A percentile compares a stretch with the other conserved stretches of the same genome.
Conservation (phyloP, 2,797 vertebrate species). For the Adelosebastes latens region DNA sequence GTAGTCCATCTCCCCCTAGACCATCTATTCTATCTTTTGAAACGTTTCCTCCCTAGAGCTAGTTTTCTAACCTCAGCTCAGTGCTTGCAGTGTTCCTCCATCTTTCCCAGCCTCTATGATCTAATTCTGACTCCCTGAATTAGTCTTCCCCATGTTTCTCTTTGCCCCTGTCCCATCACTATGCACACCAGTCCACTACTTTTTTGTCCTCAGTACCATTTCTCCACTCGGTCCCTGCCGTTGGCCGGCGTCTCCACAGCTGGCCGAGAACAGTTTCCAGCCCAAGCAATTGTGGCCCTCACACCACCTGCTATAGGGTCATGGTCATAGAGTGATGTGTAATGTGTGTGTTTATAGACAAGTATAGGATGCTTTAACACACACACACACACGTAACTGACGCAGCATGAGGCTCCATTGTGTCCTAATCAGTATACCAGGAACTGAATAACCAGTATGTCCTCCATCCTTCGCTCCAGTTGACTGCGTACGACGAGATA, state of each 20-base stretch:
- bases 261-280: constrained; percentile 51
- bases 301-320: constrained; percentile 69
- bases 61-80: background rate
- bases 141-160: background rate
- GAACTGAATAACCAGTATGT: constrained; percentile 60
- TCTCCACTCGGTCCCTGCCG: constrained; percentile 12
- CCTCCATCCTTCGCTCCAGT: constrained; percentile 67
- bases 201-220: background rate
- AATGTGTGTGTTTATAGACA: constrained; percentile 11
- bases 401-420: constrained; percentile 70
- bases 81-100: background rate
- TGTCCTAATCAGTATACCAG: constrained; percentile 58
- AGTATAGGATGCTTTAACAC: constrained; percentile 55
- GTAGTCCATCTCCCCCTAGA: no score
- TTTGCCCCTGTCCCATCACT: background rate
- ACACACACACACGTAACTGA: constrained; percentile 59
- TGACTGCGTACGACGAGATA: constrained; percentile 45
- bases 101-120: background rate
- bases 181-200: background rate
- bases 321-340: constrained; percentile 4
- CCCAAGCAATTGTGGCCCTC: constrained; percentile 44
- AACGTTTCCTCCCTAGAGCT: background rate
- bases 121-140: background rate
- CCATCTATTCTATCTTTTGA: background rate
- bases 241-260: constrained; percentile 60